Evolutionary conservation across 2,797 vertebrate genomes (phyloP).

Genomic region (Enteromius argenteus): DNA sequence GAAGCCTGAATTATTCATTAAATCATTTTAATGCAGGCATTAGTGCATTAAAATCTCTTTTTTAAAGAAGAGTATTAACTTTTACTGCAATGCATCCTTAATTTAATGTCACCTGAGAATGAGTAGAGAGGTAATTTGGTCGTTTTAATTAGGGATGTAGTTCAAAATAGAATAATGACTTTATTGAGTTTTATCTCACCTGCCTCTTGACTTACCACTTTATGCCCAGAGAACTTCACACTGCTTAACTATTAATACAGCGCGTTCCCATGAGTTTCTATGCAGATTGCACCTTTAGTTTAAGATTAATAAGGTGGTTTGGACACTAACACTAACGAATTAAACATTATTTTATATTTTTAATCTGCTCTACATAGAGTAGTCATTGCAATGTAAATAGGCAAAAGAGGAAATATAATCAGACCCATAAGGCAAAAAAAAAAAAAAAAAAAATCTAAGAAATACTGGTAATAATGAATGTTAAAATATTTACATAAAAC

Average conservation of each 20-base stretch:
- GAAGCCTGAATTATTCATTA: slow-evolving; percentile 66
- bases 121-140: slow-evolving; percentile 65
- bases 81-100: slow-evolving; percentile 62
- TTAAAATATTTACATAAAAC: no score
- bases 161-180: slow-evolving; percentile 63
- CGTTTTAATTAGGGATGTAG: slow-evolving; percentile 68
- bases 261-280: neutral
- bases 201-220: slow-evolving; percentile 32
- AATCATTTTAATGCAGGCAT: slow-evolving; percentile 73
- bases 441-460: no score
- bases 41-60: slow-evolving; percentile 60
- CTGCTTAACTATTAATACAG: neutral
- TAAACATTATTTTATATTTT: neutral
- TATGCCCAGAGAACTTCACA: slow-evolving; percentile 29
- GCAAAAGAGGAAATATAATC: neutral
- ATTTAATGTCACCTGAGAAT: slow-evolving; percentile 69
- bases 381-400: neutral
- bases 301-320: slow-evolving; percentile 7
- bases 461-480: no score
- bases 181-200: slow-evolving; percentile 56
- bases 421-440: neutral
- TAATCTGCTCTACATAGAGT: neutral
- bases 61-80: slow-evolving; percentile 56
- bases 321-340: neutral
- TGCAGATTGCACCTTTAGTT: neutral